Percentiles rank a stretch among this genome's conserved stretches.
phyloP scores from a whole-genome alignment of 2,888 invertebrate genomes.

The Fissipunctia ypsillon region DNA sequence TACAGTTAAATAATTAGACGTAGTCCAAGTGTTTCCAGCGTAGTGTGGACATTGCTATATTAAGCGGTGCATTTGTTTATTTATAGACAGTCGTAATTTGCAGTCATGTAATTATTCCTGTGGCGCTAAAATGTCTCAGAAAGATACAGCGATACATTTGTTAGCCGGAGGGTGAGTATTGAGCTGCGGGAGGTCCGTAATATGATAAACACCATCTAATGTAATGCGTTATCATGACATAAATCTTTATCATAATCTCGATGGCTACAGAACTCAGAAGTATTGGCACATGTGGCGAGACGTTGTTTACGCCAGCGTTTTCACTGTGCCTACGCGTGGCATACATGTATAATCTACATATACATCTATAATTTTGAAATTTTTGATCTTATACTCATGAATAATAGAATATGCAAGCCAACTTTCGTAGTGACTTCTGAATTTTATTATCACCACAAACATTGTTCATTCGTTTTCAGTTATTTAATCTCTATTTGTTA shows the following conservation, averaged over 20 bases:
- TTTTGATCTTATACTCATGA: background rate
- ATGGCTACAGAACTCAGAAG: conserved; percentile 57
- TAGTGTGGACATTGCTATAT: conserved; percentile 74
- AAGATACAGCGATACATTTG: conserved; percentile 97
- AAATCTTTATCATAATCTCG: conserved; percentile 65
- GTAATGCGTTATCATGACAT: conserved; percentile 63
- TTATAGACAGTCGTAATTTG: conserved; percentile 89
- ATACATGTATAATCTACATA: conserved; percentile 31
- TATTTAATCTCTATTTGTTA: conserved; percentile 45
- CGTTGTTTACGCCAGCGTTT: conserved; percentile 77
- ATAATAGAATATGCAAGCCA: background rate
- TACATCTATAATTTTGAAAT: conserved; percentile 22
- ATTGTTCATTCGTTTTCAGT: conserved; percentile 28
- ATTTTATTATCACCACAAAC: conserved; percentile 12
- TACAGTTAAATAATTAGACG: conserved; percentile 51
- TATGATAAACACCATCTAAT: conserved; percentile 40
- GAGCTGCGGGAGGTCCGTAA: conserved; percentile 49
- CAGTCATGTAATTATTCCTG: conserved; percentile 89
- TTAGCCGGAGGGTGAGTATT: conserved; percentile 98
- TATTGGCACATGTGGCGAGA: conserved; percentile 77
- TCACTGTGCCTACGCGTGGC: conserved; percentile 69
- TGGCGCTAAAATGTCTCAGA: conserved; percentile 92
- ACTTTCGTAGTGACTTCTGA: conserved; percentile 1
- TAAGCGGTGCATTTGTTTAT: conserved; percentile 88
- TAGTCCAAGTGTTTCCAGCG: conserved; percentile 60